A percentile compares a stretch with the other conserved stretches of the same genome.
Evolutionary conservation across 2,888 invertebrate species (phyloP).

Genomic region (Bhutanitis thaidina): DNA sequence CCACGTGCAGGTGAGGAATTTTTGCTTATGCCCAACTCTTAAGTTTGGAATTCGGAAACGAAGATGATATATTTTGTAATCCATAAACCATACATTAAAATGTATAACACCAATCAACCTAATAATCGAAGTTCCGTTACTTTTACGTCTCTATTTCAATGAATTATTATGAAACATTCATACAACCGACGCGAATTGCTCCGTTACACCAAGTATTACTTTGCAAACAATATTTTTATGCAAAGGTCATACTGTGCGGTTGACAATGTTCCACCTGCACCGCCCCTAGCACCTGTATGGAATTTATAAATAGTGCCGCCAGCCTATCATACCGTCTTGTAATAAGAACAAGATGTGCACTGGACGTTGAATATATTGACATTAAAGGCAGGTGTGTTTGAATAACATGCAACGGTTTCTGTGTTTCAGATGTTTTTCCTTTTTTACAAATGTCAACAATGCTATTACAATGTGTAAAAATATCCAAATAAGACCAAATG

Average conservation of each 20-base stretch:
- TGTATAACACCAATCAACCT: too few species aligned
- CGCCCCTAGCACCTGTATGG: conserved; percentile 58
- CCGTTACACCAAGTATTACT: conserved; percentile 14
- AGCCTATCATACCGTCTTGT: conserved; percentile 37
- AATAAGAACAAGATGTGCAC: conserved; percentile 19
- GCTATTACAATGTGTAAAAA: neutral
- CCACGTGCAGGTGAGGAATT: too few species aligned
- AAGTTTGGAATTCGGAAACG: too few species aligned
- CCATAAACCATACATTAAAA: too few species aligned
- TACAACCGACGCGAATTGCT: neutral
- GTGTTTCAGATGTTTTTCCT: neutral
- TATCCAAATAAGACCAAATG: too few species aligned
- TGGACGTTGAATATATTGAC: conserved; percentile 16
- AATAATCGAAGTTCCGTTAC: too few species aligned
- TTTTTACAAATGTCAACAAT: neutral
- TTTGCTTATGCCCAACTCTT: too few species aligned
- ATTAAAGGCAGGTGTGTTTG: conserved; percentile 16
- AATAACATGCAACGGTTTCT: conserved; percentile 7
- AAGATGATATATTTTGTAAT: too few species aligned
- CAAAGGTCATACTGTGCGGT: conserved; percentile 63
- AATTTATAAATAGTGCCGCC: conserved; percentile 63
- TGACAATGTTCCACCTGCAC: conserved; percentile 68
- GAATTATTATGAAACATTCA: neutral
- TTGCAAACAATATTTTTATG: conserved; percentile 56
- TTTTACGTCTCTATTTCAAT: neutral